Evolutionary conservation across 2,888 invertebrate genomes (phyloP).

Genomic region (Philhelius pedissequus): DNA sequence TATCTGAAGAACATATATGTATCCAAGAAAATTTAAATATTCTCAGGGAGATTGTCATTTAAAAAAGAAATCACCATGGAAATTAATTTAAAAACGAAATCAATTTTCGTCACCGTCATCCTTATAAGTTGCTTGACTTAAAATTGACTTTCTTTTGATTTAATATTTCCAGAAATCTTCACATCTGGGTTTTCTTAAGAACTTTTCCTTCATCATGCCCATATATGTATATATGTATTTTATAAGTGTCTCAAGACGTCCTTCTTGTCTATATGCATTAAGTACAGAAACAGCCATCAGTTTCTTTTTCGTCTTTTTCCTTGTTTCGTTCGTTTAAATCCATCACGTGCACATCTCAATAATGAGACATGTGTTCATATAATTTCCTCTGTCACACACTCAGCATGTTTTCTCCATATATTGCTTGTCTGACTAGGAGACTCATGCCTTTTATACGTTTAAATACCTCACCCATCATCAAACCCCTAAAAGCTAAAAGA

Average conservation of each 20-base stretch:
- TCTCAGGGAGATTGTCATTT: neutral
- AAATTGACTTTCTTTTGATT: constrained; percentile 17
- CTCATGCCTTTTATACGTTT: neutral
- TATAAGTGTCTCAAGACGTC: neutral
- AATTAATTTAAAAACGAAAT: neutral
- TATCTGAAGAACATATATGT: neutral
- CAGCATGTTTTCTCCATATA: constrained; percentile 25
- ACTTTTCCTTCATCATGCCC: neutral
- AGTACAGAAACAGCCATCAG: neutral
- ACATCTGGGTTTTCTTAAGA: neutral
- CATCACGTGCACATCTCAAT: constrained; percentile 63
- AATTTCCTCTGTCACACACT: constrained; percentile 63
- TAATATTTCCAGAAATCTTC: constrained; percentile 3
- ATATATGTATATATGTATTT: neutral
- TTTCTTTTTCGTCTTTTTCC: neutral
- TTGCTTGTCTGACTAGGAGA: constrained; percentile 22
- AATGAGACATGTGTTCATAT: constrained; percentile 63
- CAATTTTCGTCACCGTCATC: neutral
- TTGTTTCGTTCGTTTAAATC: constrained; percentile 16
- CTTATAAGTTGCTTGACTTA: constrained; percentile 12
- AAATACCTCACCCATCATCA: neutral
- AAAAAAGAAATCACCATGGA: neutral
- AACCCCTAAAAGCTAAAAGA: neutral
- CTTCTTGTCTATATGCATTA: neutral
- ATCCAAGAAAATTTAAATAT: neutral